Base-by-base conservation (phyloP, 2,113 vertebrate species). In the Herpetotheres cachinnans region DNA sequence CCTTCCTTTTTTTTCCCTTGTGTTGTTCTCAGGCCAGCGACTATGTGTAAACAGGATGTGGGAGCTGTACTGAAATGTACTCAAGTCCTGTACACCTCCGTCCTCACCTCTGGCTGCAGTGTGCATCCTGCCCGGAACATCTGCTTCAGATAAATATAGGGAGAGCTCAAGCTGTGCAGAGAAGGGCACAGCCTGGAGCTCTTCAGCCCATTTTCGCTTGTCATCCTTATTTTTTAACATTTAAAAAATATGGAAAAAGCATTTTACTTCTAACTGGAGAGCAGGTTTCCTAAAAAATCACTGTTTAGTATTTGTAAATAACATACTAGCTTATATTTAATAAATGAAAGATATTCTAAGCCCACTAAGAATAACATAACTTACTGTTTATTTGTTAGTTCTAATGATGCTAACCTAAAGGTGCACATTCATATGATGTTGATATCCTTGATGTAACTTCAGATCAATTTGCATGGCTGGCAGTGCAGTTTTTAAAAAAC, bases 31-130 rank as follows among this genome's bases (percentile, higher is more conserved):
- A 76, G 77, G 69, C 84, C 89, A 92, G 84, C 13, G 8, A 70
- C 87, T 86, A 8, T 30, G 66, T 85, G 81, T 95, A 97, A 97
- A 97, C 96, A 97, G 97, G 97, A 97, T 96, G 93, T 89, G 88
- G 89, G 95, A 96, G 49, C 90, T 89, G 85, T 40, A 79, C 85
- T 76, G 79, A 94, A 96, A 89, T 40, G 62, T 49, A 86, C 76
- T 93, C 55, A 81, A 94, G 66, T 76, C 49, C 66, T 88, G 62
- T 79, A 96, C 90, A 95, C 88, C 94, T 95, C 97, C 26, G 12
- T 94, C 84, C 93, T 95, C 94, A 96, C 88, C 95, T 96, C 94
- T 95, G 90, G 91, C 87, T 92, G 72, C 70, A 89, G 32, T 2
- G 1, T 72, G 83, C 81, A 86, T 97, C 93, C 94, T 95, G 82